Base-by-base conservation (phyloP, 2,888 invertebrate species). In the Chymomyza fuscimana region DNA sequence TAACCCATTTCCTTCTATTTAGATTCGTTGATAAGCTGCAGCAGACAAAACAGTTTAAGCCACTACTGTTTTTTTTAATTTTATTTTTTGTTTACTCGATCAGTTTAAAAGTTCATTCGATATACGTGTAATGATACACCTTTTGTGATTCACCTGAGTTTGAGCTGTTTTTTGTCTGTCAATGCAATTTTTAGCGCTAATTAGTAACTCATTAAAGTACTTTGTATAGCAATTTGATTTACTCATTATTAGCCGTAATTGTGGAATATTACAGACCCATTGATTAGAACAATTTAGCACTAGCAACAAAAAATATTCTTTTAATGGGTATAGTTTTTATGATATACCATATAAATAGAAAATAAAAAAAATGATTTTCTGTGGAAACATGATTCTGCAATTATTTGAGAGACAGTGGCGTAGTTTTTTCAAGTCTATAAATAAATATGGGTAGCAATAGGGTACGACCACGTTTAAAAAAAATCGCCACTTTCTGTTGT, bases 191-290 rank as follows among this genome's bases (percentile, higher is more conserved):
- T 54, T n/a, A 54, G 10, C 12, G 54, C 5, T 54, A 54, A 54
- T 54, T 54, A 54, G 54, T 6, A 10, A 19, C 2, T 54, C 19
- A 54, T 6, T 22, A 19, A 7, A 6, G 52, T 16, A n/a, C 7
- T 54, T 22, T 54, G 19, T 54, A 32, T n/a, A 25, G 12, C 67
- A 65, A 65, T 70, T 70, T 61, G 63, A 40, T 56, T 66, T 70
- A 50, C 63, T 75, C 63, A 69, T 60, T 75, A 58, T 70, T 75
- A 76, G 70, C 65, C 64, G 59, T 70, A 74, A 74, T 73, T 74
- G 61, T 54, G 15, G 9, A 16, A 19, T 19, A 54, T 54, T 54
- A 54, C 9, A 19, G 4, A 1, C 3, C 40, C 40, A 46, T 12
- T 46, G 40, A 46, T 46, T 46, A 46, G 40, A 12, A 46, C 12